Conservation (phyloP, 2,888 invertebrate genomes). For the Margaritifera margaritifera region DNA sequence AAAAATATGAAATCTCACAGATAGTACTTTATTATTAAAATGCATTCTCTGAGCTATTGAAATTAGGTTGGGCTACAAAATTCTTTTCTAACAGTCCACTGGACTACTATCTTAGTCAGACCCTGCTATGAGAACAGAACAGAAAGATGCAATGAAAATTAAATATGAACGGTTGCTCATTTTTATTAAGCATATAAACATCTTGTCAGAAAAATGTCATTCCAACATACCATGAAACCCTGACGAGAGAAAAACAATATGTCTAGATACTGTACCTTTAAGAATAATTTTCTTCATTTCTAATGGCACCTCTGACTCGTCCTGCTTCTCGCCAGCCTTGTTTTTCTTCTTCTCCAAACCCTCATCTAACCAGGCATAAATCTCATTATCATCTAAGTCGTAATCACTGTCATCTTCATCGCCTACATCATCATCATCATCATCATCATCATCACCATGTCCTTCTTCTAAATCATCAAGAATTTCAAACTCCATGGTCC, state of each 20-base stretch:
- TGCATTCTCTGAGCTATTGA: no score
- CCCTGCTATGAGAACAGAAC: constrained; percentile 2
- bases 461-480: constrained; percentile 46
- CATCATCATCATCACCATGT: constrained; percentile 13
- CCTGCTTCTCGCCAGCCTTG: constrained; percentile 18
- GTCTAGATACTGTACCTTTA: constrained; percentile 41
- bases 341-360: constrained; percentile 45
- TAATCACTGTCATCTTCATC: constrained; percentile 38
- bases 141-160: not conserved
- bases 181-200: no score
- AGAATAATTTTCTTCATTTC: constrained; percentile 53
- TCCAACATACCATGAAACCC: no score
- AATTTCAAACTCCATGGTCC: constrained; percentile 41
- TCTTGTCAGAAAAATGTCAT: no score
- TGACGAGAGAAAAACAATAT: not conserved
- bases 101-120: not conserved
- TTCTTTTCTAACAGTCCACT: no score
- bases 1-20: no score
- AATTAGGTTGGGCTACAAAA: no score
- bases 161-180: no score
- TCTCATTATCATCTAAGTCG: constrained; percentile 56
- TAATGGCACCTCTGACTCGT: constrained; percentile 13
- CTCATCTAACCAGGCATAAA: constrained; percentile 61
- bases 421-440: constrained; percentile 35
- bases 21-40: no score